These are phyloP conservation scores for Halcyon malimbica DNA, from an alignment of 2,113 vertebrate species.

Conservation along the genomic window DNA sequence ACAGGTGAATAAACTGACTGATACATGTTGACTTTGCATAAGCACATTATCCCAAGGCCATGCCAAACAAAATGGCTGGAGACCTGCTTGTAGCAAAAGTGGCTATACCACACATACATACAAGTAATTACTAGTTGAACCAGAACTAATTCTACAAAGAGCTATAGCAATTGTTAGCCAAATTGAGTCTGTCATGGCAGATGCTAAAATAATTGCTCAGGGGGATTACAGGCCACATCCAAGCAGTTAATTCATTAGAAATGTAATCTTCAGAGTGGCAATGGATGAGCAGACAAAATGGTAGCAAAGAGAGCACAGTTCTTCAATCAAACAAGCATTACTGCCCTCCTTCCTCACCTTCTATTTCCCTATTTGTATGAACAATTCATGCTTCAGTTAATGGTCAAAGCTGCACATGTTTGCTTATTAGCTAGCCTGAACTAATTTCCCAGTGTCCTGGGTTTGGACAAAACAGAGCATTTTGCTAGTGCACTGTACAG, in stretches of 20 bases:
- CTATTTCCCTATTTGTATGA: background rate
- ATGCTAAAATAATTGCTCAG: slow-evolving; percentile 62
- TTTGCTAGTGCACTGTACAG: background rate
- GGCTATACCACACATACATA: background rate
- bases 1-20: background rate
- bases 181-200: slow-evolving; percentile 46
- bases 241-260: slow-evolving; percentile 50
- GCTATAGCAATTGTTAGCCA: slow-evolving; percentile 40
- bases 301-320: background rate
- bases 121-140: slow-evolving; percentile 48
- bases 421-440: background rate
- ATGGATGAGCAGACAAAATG: background rate
- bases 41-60: background rate
- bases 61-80: background rate
- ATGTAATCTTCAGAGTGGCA: background rate
- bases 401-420: background rate
- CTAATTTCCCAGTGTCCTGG: background rate
- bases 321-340: background rate
- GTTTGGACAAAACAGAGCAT: background rate
- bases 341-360: background rate
- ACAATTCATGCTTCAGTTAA: background rate
- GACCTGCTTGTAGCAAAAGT: background rate
- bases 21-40: background rate
- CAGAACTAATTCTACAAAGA: slow-evolving; percentile 56
- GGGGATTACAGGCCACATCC: slow-evolving; percentile 37